Evolutionary conservation across 2,888 invertebrate genomes (phyloP).

Genomic region (Cheilosia impressa): DNA sequence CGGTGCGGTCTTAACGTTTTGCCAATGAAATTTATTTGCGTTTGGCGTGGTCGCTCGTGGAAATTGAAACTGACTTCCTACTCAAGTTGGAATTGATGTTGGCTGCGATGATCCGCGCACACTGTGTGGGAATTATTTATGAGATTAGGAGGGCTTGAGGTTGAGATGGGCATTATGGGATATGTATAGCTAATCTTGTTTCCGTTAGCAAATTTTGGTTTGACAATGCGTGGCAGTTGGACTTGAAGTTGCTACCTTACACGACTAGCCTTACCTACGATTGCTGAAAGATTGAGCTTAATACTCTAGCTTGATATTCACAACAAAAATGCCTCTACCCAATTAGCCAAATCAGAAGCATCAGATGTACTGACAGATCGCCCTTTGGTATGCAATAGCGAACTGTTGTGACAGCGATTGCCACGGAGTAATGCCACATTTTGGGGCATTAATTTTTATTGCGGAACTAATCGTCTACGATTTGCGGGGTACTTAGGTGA

Average conservation of each 20-base stretch:
- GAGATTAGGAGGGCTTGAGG: conserved; percentile 27
- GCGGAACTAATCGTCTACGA: too few relatives aligned
- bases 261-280: too few relatives aligned
- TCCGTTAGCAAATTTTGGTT: not conserved
- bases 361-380: too few relatives aligned
- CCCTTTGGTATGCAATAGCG: too few relatives aligned
- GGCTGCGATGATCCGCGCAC: conserved; percentile 5
- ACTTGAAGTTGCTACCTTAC: too few relatives aligned
- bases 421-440: too few relatives aligned
- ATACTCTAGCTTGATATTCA: too few relatives aligned
- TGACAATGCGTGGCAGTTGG: not conserved
- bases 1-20: conserved; percentile 5
- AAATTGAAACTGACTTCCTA: conserved; percentile 42
- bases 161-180: not conserved
- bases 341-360: too few relatives aligned
- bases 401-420: not conserved
- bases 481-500: too few relatives aligned
- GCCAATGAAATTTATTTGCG: not conserved
- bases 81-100: conserved; percentile 19
- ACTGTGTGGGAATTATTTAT: conserved; percentile 50
- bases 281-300: too few relatives aligned
- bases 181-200: conserved; percentile 2
- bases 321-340: too few relatives aligned
- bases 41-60: conserved; percentile 12
- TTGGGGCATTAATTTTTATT: too few relatives aligned